These are phyloP conservation scores for Catalaphyllia jardinei DNA, from an alignment of 64 coral and sea anemone species.

Conservation along the genomic window DNA sequence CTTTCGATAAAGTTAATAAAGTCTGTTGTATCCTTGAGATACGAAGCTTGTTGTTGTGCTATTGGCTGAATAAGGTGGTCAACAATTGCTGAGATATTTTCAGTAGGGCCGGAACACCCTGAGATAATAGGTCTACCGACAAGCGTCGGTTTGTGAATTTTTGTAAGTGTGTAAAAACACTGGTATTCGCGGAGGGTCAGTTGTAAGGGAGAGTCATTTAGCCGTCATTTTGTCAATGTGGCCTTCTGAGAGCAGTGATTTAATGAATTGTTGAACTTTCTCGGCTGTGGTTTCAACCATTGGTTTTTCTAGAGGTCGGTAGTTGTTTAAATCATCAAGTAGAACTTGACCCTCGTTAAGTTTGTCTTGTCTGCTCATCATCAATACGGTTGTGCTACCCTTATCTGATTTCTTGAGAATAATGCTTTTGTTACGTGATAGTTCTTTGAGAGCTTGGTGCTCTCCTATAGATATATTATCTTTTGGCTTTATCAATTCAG, in stretches of 20 bases:
- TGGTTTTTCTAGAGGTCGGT: constrained; percentile 2
- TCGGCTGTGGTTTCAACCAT: constrained; percentile 3
- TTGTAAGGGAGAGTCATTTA: constrained; percentile 18
- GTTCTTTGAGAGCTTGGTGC: constrained; percentile 3
- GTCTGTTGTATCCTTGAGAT: constrained; percentile 1
- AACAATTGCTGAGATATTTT: constrained; percentile 34
- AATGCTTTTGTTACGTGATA: constrained; percentile 10
- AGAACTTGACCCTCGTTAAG: constrained; percentile 8
- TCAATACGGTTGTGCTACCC: background rate
- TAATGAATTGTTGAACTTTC: no score
- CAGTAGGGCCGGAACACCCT: constrained; percentile 15
- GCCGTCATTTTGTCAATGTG: constrained; percentile 15
- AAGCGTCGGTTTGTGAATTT: constrained; percentile 24
- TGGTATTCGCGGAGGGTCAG: background rate
- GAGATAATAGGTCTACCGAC: constrained; percentile 37
- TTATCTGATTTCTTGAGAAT: constrained; percentile 15
- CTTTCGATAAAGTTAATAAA: constrained; percentile 4
- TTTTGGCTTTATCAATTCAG: constrained; percentile 9
- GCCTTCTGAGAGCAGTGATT: background rate
- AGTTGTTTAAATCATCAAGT: constrained; percentile 18
- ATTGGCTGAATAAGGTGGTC: constrained; percentile 21
- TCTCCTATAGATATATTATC: constrained; percentile 40
- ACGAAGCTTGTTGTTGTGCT: background rate
- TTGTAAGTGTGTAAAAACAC: constrained; percentile 31
- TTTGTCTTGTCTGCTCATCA: constrained; percentile 21